Evolutionary conservation across 1,140 invertebrate genomes (phyloP), one percentile per base, ranked within the genome.

Genomic region (Drosophila mayri): DNA sequence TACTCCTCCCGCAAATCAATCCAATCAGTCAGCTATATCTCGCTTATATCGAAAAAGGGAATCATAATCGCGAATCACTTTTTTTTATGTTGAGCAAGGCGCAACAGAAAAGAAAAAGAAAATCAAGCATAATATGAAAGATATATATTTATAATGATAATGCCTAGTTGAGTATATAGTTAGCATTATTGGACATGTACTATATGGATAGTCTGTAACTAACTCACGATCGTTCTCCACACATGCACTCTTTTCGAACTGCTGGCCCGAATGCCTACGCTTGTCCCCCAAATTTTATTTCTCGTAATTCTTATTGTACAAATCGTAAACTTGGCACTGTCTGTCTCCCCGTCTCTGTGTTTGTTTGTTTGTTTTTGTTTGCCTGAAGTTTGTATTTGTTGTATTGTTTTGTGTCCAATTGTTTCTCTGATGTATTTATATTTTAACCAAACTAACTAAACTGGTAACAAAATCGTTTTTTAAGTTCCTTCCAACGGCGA

Each of bases 151-250:
- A 88, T 83, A 86, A 80, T 46, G 43, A 74, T 67, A 78, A 79
- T 28, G 73, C 60, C 75, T 79, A 78, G 50, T 71, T 71, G 72
- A 77, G 67, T 63, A 72, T 52, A 90, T 88, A 88, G 85, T 81
- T 90, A 90, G 85, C 77, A 90, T 90, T 90, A 85, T 90, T 90
- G 59, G 64, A 90, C 63, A 78, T 81, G 80, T 86, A 38, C 52
- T 38, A 83, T 83, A 79, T 83, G 76, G 46, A 63, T 68, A 83
- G 81, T 67, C 54, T 72, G 64, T 55, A 75, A 47, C 62, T 62
- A 75, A 67, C 62, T 58, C 52, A 35, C 61, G 65, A 35, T 52
- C 49, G 30, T 35, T 35, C 49, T 43, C n/a, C n/a, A 57, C 35
- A 73, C 77, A 46, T 43, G 54, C 38, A 61, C 46, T 60, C 20